Base-by-base conservation (phyloP, 2,113 vertebrate species). In the Melozone crissalis region DNA sequence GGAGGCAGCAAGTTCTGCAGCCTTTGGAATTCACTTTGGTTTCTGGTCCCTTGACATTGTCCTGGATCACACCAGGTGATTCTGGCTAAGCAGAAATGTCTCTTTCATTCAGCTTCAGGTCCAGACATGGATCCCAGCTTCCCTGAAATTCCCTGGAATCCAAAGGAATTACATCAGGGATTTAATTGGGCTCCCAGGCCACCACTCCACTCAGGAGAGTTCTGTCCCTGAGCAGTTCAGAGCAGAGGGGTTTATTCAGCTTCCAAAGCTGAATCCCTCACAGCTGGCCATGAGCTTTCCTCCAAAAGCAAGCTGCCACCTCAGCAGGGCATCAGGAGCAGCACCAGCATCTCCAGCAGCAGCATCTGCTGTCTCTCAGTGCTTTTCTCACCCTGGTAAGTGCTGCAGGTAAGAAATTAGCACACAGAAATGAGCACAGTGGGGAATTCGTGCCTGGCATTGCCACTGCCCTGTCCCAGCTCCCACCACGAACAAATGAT, bases 321-420 rank as follows among this genome's bases (percentile, higher is more conserved):
- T 84, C 82, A 89, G 93, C 76, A 72, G 93, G 87, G 49, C 88
- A 81, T 9, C 72, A 7, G 5, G 52, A 85, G 78, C 54, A 91
- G 93, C 79, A 80, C n/a, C 30, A 83, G 63, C 72, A 74, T 52
- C 94, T 80, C 63, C 92, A 84, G 26, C 47, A 90, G 93, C 92
- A 96, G 87, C 94, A 90, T 28, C 95, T 96, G 93, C 33, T 81
- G 76, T 61, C 47, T 69, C 91, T 67, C 72, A 2, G 68, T 41
- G 88, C 27, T 88, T 94, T 95, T 83, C 67, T 88, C 59, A 59
- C 57, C 58, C 63, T 43, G n/a, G 28, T 28, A 59, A 94, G 39
- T 8, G 51, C 28, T 74, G 55, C 51, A 88, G 78, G 73, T 35
- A 49, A 89, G 74, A 43, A 83, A 51, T 75, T 13, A 88, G 61